Evolutionary conservation across 2,797 vertebrate species (phyloP).

Genomic region (Triplophysa bombifrons): DNA sequence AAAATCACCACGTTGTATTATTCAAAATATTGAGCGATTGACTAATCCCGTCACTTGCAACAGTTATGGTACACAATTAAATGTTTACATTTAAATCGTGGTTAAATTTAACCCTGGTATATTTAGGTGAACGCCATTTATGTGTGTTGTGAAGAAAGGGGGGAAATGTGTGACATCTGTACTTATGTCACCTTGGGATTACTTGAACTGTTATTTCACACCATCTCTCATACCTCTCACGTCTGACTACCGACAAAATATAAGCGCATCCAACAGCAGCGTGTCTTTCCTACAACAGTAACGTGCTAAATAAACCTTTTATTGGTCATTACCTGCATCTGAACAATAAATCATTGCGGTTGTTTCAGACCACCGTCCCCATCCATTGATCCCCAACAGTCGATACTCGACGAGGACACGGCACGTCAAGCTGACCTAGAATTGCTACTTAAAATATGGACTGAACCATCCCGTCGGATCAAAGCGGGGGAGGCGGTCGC

Average conservation of each 20-base stretch:
- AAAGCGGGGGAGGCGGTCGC: conserved; percentile 51
- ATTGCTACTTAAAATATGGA: conserved; percentile 82
- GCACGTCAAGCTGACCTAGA: conserved; percentile 81
- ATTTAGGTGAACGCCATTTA: no score
- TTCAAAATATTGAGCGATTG: no score
- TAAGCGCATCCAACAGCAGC: background rate
- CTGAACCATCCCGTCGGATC: conserved; percentile 71
- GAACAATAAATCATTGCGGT: background rate
- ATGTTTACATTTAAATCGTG: no score
- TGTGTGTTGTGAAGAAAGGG: no score
- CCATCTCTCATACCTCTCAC: background rate
- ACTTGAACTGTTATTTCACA: background rate
- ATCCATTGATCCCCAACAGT: background rate
- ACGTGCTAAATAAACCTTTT: background rate
- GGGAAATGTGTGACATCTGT: no score
- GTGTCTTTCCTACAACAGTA: background rate
- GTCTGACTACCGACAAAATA: background rate
- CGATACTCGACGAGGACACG: background rate
- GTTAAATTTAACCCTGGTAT: no score
- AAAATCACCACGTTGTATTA: no score
- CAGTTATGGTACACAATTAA: no score
- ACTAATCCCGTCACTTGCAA: no score
- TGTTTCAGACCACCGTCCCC: background rate
- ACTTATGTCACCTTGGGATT: background rate
- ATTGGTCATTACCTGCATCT: background rate